These are phyloP conservation scores for Caradrina clavipalpis DNA, from an alignment of 2,888 invertebrate species.

Conservation along the genomic window DNA sequence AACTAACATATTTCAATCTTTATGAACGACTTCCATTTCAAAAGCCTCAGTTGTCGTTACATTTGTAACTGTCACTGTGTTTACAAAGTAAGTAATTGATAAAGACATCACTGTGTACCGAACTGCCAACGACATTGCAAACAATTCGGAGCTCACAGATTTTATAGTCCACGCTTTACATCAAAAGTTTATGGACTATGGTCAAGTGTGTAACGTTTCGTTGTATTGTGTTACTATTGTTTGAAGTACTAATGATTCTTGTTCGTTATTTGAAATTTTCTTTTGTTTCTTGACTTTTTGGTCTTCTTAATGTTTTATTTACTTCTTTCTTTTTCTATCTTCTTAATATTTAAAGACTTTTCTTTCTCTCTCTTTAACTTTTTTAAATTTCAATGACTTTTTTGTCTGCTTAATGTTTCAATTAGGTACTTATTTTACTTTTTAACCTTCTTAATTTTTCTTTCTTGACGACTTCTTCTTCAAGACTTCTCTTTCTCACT, in stretches of 20 bases:
- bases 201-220: constrained; percentile 66
- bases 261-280: neutral
- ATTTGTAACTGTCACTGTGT: constrained; percentile 11
- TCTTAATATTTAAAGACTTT: too few relatives aligned
- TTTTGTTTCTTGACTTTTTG: neutral
- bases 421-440: too few relatives aligned
- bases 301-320: too few relatives aligned
- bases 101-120: constrained; percentile 55
- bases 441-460: too few relatives aligned
- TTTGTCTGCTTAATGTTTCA: too few relatives aligned
- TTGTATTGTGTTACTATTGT: constrained; percentile 29
- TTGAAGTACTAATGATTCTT: constrained; percentile 28
- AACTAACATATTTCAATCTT: constrained; percentile 11
- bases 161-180: constrained; percentile 69
- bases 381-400: too few relatives aligned
- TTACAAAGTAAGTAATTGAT: constrained; percentile 61
- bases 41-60: constrained; percentile 5
- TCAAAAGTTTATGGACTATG: constrained; percentile 62
- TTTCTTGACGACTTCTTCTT: too few relatives aligned
- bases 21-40: constrained; percentile 4
- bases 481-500: too few relatives aligned
- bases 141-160: constrained; percentile 60
- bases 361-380: too few relatives aligned
- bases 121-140: constrained; percentile 58
- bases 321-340: too few relatives aligned